Conservation (phyloP, 1,140 invertebrate genomes). For the Lordiphosa mommai region DNA sequence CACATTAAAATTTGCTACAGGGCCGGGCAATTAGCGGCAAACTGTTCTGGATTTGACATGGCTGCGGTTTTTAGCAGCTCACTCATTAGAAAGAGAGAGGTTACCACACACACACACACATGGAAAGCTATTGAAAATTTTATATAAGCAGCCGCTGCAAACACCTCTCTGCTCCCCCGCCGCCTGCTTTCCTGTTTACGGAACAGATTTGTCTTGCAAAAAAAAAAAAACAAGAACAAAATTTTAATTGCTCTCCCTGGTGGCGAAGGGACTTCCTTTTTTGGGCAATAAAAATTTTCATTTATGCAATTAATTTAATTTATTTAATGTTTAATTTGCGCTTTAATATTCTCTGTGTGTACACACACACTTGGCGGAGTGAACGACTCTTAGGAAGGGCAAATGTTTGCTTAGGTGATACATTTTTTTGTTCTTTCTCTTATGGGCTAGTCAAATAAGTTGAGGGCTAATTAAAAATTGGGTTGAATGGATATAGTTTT, state of each 20-base stretch:
- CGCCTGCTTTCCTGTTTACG: slow-evolving; percentile 22
- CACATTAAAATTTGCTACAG: no score
- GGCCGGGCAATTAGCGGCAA: slow-evolving; percentile 9
- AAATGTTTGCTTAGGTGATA: slow-evolving; percentile 30
- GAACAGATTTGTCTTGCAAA: slow-evolving; percentile 29
- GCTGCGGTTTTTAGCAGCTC: slow-evolving; percentile 35
- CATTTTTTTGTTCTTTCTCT: no score
- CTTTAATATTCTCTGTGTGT: slow-evolving; percentile 34
- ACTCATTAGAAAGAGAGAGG: slow-evolving; percentile 30
- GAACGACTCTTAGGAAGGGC: slow-evolving; percentile 1
- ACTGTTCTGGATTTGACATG: slow-evolving; percentile 44
- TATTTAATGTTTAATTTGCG: slow-evolving; percentile 37
- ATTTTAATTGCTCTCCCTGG: slow-evolving; percentile 53
- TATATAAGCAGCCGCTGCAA: slow-evolving; percentile 44
- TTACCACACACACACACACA: not conserved
- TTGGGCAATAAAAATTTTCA: slow-evolving; percentile 57
- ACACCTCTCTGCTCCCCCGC: not conserved
- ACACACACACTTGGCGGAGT: not conserved
- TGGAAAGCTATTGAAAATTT: slow-evolving; percentile 37
- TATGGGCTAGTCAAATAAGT: not conserved
- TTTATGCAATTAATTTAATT: slow-evolving; percentile 74
- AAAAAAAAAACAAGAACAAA: slow-evolving; percentile 13
- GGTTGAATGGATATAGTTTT: not conserved
- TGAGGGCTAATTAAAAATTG: slow-evolving; percentile 3
- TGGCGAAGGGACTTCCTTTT: not conserved